Evolutionary conservation across 2,113 vertebrate genomes (phyloP), one percentile per base, ranked within the genome.

Genomic region (Rynchops niger): DNA sequence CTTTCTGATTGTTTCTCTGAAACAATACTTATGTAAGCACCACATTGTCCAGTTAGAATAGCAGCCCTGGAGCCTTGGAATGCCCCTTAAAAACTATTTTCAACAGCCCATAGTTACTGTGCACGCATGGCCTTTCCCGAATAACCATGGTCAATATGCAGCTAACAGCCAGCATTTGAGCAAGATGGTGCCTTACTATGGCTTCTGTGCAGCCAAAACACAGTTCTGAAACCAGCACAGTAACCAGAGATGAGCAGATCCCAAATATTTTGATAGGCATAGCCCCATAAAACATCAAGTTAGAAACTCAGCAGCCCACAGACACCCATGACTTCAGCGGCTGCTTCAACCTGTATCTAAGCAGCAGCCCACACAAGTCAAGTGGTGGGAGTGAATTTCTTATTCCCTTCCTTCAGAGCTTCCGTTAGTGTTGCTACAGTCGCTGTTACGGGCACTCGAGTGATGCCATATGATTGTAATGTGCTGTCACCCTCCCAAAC

Each of bases 231-330:
- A 42, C 40, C 1, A 0, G 45, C 74, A 61, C 6, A 2, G 40
- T 29, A 91, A 85, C 70, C 73, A 90, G 65, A 87, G 70, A 82
- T 36, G 53, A 90, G 81, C 32, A 93, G 89, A 73, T 83, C 84
- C 29, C 59, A 97, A 97, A 95, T 96, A 90, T 97, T 97, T 94
- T 97, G 95, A 96, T 96, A 96, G 86, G 56, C 78, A 81, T 56
- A 70, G 42, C 26, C 53, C 91, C 30, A 53, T 86, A 80, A 93
- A 91, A 66, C 78, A 91, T 85, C 91, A 90, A 62, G 87, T 87
- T 77, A 66, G 94, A 90, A 94, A 69, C 70, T 66, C 7, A 0
- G 69, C 91, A 89, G 86, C 96, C 93, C 91, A 93, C 94, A 63
- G 87, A 66, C 45, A 90, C 50, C 53, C 69, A 30, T 23, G 89